Evolutionary conservation across 64 coral and sea anemone genomes (phyloP).

Genomic region (Porites australiensis): DNA sequence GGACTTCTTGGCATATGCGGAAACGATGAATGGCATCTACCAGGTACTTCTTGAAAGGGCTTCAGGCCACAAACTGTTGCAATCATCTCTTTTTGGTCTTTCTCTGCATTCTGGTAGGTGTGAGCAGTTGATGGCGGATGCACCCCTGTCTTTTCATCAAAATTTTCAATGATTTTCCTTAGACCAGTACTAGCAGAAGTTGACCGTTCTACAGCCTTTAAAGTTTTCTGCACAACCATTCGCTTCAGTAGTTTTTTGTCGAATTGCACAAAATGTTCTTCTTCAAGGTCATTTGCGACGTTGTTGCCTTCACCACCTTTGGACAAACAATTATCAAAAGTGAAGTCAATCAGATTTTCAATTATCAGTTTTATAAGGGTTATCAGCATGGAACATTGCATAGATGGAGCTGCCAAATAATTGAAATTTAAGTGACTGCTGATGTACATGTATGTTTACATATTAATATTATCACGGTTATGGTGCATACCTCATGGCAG

Average conservation of each 20-base stretch:
- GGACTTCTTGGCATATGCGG: slow-evolving; percentile 40
- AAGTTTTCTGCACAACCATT: slow-evolving; percentile 17
- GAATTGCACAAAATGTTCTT: slow-evolving; percentile 27
- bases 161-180: slow-evolving; percentile 24
- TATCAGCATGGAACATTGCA: too few species aligned
- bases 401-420: too few species aligned
- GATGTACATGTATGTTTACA: too few species aligned
- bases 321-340: too few species aligned
- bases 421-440: too few species aligned
- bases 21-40: slow-evolving; percentile 20
- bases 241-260: slow-evolving; percentile 17
- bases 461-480: too few species aligned
- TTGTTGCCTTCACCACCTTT: slow-evolving; percentile 10
- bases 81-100: slow-evolving; percentile 52
- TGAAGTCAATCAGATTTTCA: too few species aligned
- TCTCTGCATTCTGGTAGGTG: slow-evolving; percentile 5
- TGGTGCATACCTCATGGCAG: too few species aligned
- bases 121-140: slow-evolving; percentile 18
- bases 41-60: not conserved
- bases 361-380: too few species aligned
- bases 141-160: not conserved
- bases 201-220: slow-evolving; percentile 20
- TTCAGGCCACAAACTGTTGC: not conserved
- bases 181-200: slow-evolving; percentile 27
- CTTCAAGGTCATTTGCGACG: slow-evolving; percentile 12